These are phyloP conservation scores for Stigmatopora argus DNA, from an alignment of 2,113 vertebrate species.

Conservation along the genomic window DNA sequence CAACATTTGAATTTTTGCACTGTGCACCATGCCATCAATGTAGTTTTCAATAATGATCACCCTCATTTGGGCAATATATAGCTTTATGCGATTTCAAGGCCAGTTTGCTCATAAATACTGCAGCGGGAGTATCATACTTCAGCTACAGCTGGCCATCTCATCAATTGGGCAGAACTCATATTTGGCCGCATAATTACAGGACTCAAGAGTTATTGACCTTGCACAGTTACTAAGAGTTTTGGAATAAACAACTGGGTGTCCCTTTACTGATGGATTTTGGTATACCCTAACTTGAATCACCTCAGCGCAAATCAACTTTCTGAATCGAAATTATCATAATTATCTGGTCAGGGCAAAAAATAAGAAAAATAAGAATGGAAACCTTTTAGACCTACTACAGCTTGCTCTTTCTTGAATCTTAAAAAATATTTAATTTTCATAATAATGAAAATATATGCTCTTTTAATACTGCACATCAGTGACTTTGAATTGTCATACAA, in stretches of 20 bases:
- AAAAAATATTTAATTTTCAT: neutral
- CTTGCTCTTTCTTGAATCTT: neutral
- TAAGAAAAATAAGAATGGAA: neutral
- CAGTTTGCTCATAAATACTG: constrained; percentile 24
- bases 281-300: constrained; percentile 1
- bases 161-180: constrained; percentile 45
- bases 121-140: constrained; percentile 23
- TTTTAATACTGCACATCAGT: constrained; percentile 1
- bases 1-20: neutral
- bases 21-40: neutral
- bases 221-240: constrained; percentile 40
- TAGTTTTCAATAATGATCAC: neutral
- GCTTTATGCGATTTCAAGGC: constrained; percentile 25
- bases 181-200: constrained; percentile 45
- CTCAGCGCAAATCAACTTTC: neutral
- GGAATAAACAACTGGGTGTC: constrained; percentile 24
- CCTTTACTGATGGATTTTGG: constrained; percentile 28
- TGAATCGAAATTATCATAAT: neutral
- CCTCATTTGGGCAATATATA: constrained; percentile 9
- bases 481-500: constrained; percentile 1
- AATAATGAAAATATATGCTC: neutral
- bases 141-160: constrained; percentile 39
- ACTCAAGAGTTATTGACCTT: constrained; percentile 53
- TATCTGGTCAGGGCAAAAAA: neutral
- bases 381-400: neutral